Conservation (phyloP, 2,888 invertebrate genomes). For the Tanytarsus gracilentus region DNA sequence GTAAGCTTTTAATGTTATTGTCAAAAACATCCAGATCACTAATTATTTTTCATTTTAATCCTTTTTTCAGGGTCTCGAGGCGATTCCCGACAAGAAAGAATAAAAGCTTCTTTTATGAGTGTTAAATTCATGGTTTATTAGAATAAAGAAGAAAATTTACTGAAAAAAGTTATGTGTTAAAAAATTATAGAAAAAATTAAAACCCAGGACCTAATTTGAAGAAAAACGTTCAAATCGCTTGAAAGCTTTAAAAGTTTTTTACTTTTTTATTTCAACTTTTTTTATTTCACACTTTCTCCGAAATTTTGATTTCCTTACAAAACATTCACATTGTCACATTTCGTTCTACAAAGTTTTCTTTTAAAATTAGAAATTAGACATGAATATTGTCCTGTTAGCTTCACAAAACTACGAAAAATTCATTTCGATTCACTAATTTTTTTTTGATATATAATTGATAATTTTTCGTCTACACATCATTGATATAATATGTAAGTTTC, state of each 20-base stretch:
- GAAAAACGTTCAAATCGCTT: background rate
- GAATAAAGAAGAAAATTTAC: background rate
- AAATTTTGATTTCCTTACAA: background rate
- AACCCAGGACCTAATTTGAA: conserved; percentile 3
- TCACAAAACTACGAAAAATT: too few relatives aligned
- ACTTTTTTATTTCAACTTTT: conserved; percentile 7
- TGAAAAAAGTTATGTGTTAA: too few relatives aligned
- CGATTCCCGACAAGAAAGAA: conserved; percentile 46
- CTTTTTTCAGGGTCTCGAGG: conserved; percentile 50
- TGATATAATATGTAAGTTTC: too few relatives aligned
- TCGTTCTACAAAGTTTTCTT: background rate
- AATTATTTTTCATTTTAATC: conserved; percentile 31
- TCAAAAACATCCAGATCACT: background rate
- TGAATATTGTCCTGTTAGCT: too few relatives aligned
- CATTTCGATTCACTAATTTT: too few relatives aligned
- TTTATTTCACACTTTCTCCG: background rate
- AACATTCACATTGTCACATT: conserved; percentile 4
- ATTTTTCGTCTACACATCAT: background rate
- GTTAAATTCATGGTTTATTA: conserved; percentile 1
- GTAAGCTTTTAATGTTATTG: conserved; percentile 41
- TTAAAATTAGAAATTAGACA: too few relatives aligned
- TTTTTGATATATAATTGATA: too few relatives aligned
- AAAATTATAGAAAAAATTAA: background rate
- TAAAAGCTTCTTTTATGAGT: background rate
- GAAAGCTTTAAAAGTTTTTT: background rate